Percentiles rank a stretch among this genome's conserved stretches.
These are phyloP conservation scores for Lasius platythorax DNA, from an alignment of 2,888 invertebrate genomes.

Conservation along the genomic window DNA sequence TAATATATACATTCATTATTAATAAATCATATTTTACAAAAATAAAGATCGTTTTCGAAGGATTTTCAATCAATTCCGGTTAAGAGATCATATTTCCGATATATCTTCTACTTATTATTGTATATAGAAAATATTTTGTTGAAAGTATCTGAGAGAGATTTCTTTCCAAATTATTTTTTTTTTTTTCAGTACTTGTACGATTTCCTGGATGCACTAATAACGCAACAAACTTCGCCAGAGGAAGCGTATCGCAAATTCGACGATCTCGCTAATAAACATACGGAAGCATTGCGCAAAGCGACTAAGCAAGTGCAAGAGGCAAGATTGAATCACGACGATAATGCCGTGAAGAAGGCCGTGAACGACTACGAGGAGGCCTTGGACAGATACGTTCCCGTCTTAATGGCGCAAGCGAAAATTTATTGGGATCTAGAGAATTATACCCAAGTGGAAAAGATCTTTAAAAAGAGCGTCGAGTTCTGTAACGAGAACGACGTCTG, in stretches of 20 bases:
- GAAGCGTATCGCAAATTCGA: conserved; percentile 98
- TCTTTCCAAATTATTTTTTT: neutral
- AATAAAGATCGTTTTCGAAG: neutral
- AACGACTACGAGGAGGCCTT: conserved; percentile 96
- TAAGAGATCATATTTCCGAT: neutral
- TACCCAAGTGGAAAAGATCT: conserved; percentile 97
- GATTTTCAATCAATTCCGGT: neutral
- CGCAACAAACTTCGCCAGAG: conserved; percentile 98
- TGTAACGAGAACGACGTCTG: conserved; percentile 99
- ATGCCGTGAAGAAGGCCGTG: conserved; percentile 95
- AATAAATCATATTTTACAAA: neutral
- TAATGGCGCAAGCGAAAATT: conserved; percentile 99
- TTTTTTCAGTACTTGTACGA: conserved; percentile 93
- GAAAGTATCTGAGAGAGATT: neutral
- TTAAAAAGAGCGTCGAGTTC: conserved; percentile 98
- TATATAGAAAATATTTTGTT: neutral
- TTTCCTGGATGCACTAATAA: conserved; percentile 98
- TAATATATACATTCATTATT: neutral
- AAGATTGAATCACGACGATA: conserved; percentile 95
- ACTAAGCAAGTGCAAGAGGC: conserved; percentile 98
- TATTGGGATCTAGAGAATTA: conserved; percentile 99
- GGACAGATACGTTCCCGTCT: conserved; percentile 97
- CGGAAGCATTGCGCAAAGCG: conserved; percentile 95
- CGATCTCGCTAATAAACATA: conserved; percentile 96
- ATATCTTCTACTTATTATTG: neutral